Conservation (phyloP, 2,888 invertebrate genomes). For the Anthophora plumipes region DNA sequence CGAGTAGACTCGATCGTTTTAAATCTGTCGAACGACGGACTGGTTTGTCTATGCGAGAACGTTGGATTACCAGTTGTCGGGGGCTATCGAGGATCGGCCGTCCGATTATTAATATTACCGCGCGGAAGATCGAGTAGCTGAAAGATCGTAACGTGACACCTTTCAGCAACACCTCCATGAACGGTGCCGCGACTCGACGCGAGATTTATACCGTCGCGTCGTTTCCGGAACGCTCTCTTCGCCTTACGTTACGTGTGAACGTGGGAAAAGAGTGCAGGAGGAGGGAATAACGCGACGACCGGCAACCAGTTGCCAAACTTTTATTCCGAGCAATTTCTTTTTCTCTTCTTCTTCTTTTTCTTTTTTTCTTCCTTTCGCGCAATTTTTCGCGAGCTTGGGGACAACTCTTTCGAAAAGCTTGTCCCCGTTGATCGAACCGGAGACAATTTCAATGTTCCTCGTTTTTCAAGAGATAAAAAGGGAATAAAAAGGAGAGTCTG, state of each 20-base stretch:
- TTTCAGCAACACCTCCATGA: slow-evolving; percentile 48
- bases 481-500: too few species aligned
- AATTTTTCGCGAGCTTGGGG: too few species aligned
- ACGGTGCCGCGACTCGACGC: slow-evolving; percentile 2
- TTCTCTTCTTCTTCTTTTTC: too few species aligned
- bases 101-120: slow-evolving; percentile 61
- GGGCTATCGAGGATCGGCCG: slow-evolving; percentile 38
- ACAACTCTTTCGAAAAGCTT: too few species aligned
- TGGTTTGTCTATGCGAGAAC: slow-evolving; percentile 42
- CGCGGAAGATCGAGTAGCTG: slow-evolving; percentile 27
- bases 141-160: slow-evolving; percentile 69
- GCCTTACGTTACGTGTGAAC: neutral
- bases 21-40: slow-evolving; percentile 43
- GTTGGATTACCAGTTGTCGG: slow-evolving; percentile 16
- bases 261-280: too few species aligned
- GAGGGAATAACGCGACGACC: too few species aligned
- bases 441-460: too few species aligned
- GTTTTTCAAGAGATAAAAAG: too few species aligned
- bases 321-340: too few species aligned
- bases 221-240: slow-evolving; percentile 1
- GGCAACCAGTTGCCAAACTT: too few species aligned
- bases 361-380: too few species aligned
- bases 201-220: slow-evolving; percentile 26
- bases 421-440: too few species aligned
- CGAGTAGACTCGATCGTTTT: slow-evolving; percentile 12